phyloP scores from a whole-genome alignment of 2,888 invertebrate species.

The Platycheirus albimanus region DNA sequence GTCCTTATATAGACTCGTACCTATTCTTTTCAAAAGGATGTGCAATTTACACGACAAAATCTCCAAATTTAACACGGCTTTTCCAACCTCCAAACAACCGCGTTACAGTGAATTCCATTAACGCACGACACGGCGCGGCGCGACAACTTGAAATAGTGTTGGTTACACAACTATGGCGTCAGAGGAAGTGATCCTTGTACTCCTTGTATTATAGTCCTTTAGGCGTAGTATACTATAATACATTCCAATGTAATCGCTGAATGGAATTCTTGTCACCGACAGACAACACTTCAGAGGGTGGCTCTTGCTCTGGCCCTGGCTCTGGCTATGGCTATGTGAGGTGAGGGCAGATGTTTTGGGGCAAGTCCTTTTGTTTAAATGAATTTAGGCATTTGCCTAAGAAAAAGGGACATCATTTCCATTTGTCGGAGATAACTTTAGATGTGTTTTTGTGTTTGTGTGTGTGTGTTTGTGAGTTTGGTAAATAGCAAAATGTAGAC shows the following conservation, averaged over 20 bases:
- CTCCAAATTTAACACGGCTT: slow-evolving; percentile 63
- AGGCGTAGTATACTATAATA: slow-evolving; percentile 41
- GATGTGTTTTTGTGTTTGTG: too few species aligned
- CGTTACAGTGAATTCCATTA: slow-evolving; percentile 69
- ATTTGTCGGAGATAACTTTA: slow-evolving; percentile 38
- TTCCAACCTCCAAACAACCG: slow-evolving; percentile 65
- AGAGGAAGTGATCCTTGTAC: background rate
- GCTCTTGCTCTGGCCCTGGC: too few species aligned
- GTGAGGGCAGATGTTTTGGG: slow-evolving; percentile 18
- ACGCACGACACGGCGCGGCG: slow-evolving; percentile 54
- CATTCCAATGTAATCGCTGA: slow-evolving; percentile 55
- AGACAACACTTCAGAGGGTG: slow-evolving; percentile 42
- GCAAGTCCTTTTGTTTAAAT: slow-evolving; percentile 69
- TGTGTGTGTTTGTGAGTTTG: background rate
- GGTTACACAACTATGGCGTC: slow-evolving; percentile 47
- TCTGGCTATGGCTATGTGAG: background rate
- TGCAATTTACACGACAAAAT: slow-evolving; percentile 60
- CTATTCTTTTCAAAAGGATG: slow-evolving; percentile 30
- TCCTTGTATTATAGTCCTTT: too few species aligned
- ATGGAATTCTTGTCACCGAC: slow-evolving; percentile 66
- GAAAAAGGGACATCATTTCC: slow-evolving; percentile 70
- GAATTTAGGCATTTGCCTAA: slow-evolving; percentile 69
- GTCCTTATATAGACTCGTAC: background rate
- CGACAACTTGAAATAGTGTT: slow-evolving; percentile 56
- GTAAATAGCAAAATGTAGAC: slow-evolving; percentile 8